Base-by-base conservation (phyloP, 2,113 vertebrate genomes). In the Pomatorhinus ruficollis region DNA sequence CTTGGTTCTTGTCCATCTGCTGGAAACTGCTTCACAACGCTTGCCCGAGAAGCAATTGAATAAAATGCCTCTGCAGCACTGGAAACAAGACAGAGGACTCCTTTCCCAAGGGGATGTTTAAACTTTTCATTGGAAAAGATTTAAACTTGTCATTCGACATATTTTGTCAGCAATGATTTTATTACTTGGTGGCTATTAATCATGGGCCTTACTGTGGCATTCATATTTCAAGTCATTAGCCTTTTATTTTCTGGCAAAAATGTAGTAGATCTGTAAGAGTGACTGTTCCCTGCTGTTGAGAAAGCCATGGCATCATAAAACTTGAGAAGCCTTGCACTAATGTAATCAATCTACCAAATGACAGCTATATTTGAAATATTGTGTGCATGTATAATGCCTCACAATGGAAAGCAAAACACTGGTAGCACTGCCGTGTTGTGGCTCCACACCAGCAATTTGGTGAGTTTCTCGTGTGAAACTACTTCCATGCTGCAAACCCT, bases 91-190 rank as follows among this genome's bases (percentile, higher is more conserved):
- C 86, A 69, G 83, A 89, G 56, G 69, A 77, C 52, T 95, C 24
- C 39, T 90, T 87, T 95, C 95, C 80, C 86, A 75, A 75, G 69
- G 40, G 96, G 68, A 86, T 92, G 87, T 87, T 95, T 87, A 96
- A 96, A 96, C 68, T 95, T 97, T 91, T 93, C 54, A 95, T 78
- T 96, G 93, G 93, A 74, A 92, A 92, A 97, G 92, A 96, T 93
- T 96, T 96, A 93, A 95, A 95, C 68, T 95, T 94, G 83, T 91
- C 92, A 89, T 66, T 95, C 19, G 86, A 75, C 57, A 39, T 90
- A 84, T 95, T 94, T 96, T 96, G 95, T 94, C 96, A 96, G 90
- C 88, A 93, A 68, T 64, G 44, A 89, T 94, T 96, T 96, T 97
- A 96, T 94, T 96, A 96, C 79, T 95, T 68, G 89, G 76, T 82